phyloP scores from a whole-genome alignment of 1,140 invertebrate genomes.

The Ceratoteleas bidentatus region DNA sequence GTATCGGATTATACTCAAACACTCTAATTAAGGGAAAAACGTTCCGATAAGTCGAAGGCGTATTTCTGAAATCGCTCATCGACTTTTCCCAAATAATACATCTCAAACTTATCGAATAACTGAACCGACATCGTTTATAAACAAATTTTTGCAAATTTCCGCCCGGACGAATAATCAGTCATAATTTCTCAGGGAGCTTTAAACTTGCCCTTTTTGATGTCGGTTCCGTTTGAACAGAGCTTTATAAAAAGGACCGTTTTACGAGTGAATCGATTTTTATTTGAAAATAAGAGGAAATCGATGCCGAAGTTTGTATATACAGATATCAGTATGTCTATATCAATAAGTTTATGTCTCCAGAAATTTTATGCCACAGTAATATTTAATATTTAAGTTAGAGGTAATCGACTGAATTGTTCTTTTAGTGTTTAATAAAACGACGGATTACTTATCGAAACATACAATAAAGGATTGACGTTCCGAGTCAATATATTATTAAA shows the following conservation, averaged over 20 bases:
- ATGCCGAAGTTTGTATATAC: background rate
- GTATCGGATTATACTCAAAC: conserved; percentile 19
- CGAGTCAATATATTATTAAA: conserved; percentile 20
- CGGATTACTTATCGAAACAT: background rate
- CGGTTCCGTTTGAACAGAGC: background rate
- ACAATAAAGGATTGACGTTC: conserved; percentile 9
- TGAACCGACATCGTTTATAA: too few species aligned
- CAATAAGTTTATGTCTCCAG: conserved; percentile 6
- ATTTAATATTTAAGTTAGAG: conserved; percentile 14
- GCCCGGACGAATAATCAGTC: too few species aligned
- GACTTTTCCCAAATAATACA: too few species aligned
- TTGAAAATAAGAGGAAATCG: background rate
- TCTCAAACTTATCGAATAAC: too few species aligned
- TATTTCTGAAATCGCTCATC: background rate
- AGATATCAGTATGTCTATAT: background rate
- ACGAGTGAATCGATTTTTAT: conserved; percentile 20
- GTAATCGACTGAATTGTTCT: conserved; percentile 5
- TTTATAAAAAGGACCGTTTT: conserved; percentile 10
- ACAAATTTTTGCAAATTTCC: too few species aligned
- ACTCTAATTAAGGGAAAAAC: conserved; percentile 1
- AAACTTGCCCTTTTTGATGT: too few species aligned
- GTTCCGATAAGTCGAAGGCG: background rate
- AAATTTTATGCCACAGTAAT: conserved; percentile 18
- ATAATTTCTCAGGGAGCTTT: too few species aligned
- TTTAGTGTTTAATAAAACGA: conserved; percentile 22